Evolutionary conservation across 2,113 vertebrate species (phyloP).

Genomic region (Alethe castanea): DNA sequence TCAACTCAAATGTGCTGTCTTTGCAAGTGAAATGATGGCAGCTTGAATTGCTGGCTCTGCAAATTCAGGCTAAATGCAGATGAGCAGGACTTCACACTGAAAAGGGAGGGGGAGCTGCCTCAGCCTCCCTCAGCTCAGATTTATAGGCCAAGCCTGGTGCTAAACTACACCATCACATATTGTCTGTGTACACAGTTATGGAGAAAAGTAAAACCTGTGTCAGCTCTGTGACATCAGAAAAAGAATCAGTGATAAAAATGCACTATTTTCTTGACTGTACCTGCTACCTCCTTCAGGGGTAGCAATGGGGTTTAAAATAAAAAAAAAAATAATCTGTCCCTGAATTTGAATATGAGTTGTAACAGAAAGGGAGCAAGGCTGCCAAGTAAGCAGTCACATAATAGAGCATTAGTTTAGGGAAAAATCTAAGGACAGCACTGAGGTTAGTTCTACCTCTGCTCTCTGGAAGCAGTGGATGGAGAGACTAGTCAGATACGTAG

Average conservation of each 20-base stretch:
- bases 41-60: background rate
- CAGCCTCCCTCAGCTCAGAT: background rate
- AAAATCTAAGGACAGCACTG: background rate
- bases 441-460: background rate
- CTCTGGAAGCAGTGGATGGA: background rate
- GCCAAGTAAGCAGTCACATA: background rate
- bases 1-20: background rate
- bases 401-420: background rate
- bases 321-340: background rate
- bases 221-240: background rate
- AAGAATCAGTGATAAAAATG: background rate
- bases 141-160: background rate
- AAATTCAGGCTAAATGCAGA: background rate
- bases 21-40: background rate
- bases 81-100: background rate
- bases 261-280: background rate
- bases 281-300: background rate
- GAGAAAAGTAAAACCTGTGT: background rate
- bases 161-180: background rate
- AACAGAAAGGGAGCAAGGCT: background rate
- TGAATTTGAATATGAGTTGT: background rate
- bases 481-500: background rate
- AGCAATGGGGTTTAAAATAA: background rate
- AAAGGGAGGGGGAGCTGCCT: background rate
- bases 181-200: background rate